Conservation (phyloP, 2,888 invertebrate species). For the Epicampocera succincta region DNA sequence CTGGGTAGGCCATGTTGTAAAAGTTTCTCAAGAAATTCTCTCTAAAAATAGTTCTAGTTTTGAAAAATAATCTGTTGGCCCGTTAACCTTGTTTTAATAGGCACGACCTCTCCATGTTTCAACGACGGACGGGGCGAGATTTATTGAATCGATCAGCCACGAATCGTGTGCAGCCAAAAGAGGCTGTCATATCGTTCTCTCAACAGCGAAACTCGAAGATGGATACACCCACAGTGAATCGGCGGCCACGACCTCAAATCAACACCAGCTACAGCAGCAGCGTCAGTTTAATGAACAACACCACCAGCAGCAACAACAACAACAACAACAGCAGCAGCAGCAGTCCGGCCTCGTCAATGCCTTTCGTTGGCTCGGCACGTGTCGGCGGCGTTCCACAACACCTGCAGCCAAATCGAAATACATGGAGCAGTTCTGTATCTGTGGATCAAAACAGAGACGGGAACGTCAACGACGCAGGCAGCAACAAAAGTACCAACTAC, state of each 20-base stretch:
- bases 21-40: no score
- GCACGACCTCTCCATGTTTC: conserved; percentile 83
- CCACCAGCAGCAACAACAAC: conserved; percentile 73
- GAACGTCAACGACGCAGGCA: conserved; percentile 78
- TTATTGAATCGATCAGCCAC: conserved; percentile 81
- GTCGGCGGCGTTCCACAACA: conserved; percentile 77
- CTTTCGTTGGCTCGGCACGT: conserved; percentile 75
- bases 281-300: conserved; percentile 62
- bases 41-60: neutral
- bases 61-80: no score
- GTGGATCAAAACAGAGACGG: conserved; percentile 82
- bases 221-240: conserved; percentile 82
- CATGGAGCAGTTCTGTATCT: conserved; percentile 88
- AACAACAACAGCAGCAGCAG: conserved; percentile 74
- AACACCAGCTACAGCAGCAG: conserved; percentile 53
- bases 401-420: conserved; percentile 83
- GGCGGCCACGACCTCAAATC: conserved; percentile 78
- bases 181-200: conserved; percentile 82
- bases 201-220: conserved; percentile 83
- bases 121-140: conserved; percentile 82
- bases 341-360: conserved; percentile 68
- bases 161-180: conserved; percentile 81
- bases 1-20: no score
- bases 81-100: conserved; percentile 71
- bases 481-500: conserved; percentile 78